A percentile compares a stretch with the other conserved stretches of the same genome.
Conservation (phyloP, 2,797 vertebrate genomes). For the Myotis pilosus region DNA sequence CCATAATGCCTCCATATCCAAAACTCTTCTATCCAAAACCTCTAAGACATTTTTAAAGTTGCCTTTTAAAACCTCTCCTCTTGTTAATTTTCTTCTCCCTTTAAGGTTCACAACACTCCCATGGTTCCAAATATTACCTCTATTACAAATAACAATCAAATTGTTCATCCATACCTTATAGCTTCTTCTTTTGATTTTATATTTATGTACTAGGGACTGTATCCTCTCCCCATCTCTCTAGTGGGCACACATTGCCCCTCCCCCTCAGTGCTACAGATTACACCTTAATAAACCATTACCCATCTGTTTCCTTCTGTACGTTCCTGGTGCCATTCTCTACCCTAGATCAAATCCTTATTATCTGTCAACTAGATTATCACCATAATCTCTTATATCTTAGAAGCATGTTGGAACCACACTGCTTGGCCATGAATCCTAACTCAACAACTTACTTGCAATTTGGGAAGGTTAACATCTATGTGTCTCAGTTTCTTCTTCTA, state of each 20-base stretch:
- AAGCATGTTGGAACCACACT: neutral
- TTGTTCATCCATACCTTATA: neutral
- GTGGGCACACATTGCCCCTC: neutral
- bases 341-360: neutral
- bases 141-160: neutral
- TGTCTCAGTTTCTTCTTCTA: neutral
- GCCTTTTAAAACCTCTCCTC: neutral
- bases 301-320: neutral
- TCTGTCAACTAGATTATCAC: neutral
- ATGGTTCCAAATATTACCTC: neutral
- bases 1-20: neutral
- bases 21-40: neutral
- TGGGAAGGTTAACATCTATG: neutral
- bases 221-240: neutral
- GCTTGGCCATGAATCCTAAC: slow-evolving; percentile 1
- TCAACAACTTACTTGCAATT: neutral
- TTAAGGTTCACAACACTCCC: neutral
- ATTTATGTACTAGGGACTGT: neutral
- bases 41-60: neutral
- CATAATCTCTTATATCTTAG: neutral
- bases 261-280: neutral
- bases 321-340: neutral
- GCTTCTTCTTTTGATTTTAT: neutral
- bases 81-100: neutral
- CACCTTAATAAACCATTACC: neutral